Conservation (phyloP, 1,140 invertebrate genomes). For the Drosophila varians region DNA sequence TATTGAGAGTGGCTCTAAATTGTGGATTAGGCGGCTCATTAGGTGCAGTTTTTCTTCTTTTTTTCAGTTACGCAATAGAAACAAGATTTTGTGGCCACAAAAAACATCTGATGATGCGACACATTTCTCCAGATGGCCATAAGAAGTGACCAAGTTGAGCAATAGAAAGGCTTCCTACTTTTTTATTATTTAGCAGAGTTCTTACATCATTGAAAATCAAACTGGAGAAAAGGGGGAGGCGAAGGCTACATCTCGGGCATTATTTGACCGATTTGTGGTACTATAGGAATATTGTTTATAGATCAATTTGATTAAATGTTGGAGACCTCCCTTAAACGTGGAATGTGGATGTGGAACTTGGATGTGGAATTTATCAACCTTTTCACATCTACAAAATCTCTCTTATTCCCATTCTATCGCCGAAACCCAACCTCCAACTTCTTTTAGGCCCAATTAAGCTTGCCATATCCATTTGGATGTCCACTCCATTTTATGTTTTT, state of each 20-base stretch:
- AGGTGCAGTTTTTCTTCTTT: neutral
- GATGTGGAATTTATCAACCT: no score
- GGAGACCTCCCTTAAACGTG: no score
- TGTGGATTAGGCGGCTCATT: constrained; percentile 52
- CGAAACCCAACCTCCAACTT: neutral
- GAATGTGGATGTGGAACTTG: no score
- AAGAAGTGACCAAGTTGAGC: constrained; percentile 46
- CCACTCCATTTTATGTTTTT: constrained; percentile 19
- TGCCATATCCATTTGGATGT: neutral
- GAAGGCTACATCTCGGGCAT: no score
- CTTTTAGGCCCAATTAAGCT: constrained; percentile 10
- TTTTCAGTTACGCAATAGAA: constrained; percentile 46
- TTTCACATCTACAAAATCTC: neutral
- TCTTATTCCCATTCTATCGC: neutral
- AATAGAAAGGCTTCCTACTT: constrained; percentile 6
- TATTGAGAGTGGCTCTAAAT: constrained; percentile 69
- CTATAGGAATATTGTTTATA: no score
- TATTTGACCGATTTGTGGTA: no score
- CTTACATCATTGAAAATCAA: neutral
- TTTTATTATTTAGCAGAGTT: neutral
- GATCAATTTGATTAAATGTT: constrained; percentile 2
- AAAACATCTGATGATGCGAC: constrained; percentile 59
- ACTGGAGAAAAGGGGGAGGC: no score
- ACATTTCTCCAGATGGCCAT: constrained; percentile 18
- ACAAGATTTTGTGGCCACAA: neutral